Evolutionary conservation across 2,113 vertebrate species (phyloP).

Genomic region (Tachysurus vachellii): DNA sequence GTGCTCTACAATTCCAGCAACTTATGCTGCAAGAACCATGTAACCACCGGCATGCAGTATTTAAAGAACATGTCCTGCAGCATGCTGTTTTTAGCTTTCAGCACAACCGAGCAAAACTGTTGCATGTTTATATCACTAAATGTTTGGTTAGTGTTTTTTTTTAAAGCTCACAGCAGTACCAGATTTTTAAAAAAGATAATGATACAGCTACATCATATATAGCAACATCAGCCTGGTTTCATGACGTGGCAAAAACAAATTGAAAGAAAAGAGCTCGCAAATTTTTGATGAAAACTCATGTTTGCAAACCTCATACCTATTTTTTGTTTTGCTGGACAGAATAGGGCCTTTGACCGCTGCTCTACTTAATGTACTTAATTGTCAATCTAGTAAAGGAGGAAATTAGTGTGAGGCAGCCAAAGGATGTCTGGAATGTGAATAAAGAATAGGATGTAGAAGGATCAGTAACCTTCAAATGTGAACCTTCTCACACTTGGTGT

Average conservation of each 20-base stretch:
- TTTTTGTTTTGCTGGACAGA: neutral
- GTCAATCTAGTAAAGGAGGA: neutral
- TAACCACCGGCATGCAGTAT: slow-evolving; percentile 5
- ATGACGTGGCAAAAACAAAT: neutral
- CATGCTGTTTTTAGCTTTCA: slow-evolving; percentile 10
- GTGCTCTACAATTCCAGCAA: neutral
- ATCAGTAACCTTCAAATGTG: neutral
- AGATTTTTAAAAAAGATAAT: neutral
- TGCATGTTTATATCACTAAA: neutral
- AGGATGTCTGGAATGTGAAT: slow-evolving; percentile 45
- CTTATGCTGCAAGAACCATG: neutral
- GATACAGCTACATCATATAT: no score
- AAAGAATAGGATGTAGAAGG: slow-evolving; percentile 18
- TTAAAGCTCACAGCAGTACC: neutral
- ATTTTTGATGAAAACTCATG: neutral
- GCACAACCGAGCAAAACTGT: neutral
- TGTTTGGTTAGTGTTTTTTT: neutral
- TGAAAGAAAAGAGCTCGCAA: neutral
- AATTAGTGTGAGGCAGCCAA: neutral
- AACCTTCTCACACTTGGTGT: neutral
- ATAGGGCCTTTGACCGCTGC: neutral
- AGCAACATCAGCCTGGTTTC: neutral
- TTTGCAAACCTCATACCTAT: neutral
- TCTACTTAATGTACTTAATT: neutral
- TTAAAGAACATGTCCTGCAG: slow-evolving; percentile 1